Evolutionary conservation across 2,888 invertebrate species (phyloP), one percentile per base, ranked within the genome.

Genomic region (Heliconius sara): DNA sequence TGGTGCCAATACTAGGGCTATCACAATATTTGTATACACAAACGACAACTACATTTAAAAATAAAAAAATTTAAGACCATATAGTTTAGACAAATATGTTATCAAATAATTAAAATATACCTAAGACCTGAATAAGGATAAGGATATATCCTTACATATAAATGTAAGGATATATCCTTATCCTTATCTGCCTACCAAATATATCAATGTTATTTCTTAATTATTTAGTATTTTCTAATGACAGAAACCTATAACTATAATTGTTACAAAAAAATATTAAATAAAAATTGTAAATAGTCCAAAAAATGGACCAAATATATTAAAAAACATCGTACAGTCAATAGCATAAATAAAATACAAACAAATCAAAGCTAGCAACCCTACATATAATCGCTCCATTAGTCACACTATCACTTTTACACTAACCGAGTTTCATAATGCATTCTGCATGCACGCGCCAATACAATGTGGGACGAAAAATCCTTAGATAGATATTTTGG

Each of bases 391-490:
- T 82, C 83, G 81, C 30, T 76, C 82, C 81, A 86, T 86, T 85
- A 85, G 85, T 85, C 83, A 85, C 84, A 84, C 87, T 85, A 84
- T 86, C 86, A 82, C 86, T 85, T 85, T 83, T 83, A 70, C 81
- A 76, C 79, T 79, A 74, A 66, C 68, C 52, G 65, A 66, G 73
- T 82, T 80, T 83, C 83, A 82, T 83, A 83, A 83, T 82, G 80
- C 80, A 77, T 76, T 77, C 60, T 16, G 65, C 82, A 82, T 78
- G 82, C 76, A 74, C 78, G 70, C 68, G 72, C 80, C 78, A 12
- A 68, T 71, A 78, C 78, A 70, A 81, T 81, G 83, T 79, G 70
- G 79, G 76, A 76, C 81, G 79, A 78, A 80, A 81, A 76, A 78
- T 76, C 67, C 75, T 66, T 47, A 22, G 57, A 76, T 78, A 76